Conservation (phyloP, 1,140 invertebrate genomes). For the Grapholita molesta region DNA sequence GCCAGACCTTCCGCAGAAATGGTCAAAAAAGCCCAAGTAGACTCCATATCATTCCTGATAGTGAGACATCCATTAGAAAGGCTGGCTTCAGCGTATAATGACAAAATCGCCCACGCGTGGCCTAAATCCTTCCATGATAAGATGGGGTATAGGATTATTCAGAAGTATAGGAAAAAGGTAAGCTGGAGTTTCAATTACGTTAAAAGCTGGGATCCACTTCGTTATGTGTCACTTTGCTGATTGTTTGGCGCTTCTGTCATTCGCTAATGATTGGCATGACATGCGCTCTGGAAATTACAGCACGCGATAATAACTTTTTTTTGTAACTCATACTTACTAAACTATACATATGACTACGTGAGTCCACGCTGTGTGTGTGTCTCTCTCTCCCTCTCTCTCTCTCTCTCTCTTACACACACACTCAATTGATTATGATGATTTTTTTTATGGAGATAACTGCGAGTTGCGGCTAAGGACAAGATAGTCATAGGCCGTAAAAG, state of each 20-base stretch:
- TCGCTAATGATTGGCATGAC: neutral
- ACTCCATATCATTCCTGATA: slow-evolving; percentile 88
- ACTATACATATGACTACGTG: too few species aligned
- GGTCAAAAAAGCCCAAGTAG: slow-evolving; percentile 79
- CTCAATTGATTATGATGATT: too few species aligned
- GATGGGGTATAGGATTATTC: slow-evolving; percentile 86
- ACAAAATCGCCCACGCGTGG: slow-evolving; percentile 90
- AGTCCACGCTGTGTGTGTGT: too few species aligned
- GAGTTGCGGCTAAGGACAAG: too few species aligned
- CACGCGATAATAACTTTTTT: neutral
- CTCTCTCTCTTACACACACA: too few species aligned
- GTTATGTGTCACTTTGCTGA: neutral
- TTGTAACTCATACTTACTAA: too few species aligned
- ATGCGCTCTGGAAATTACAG: neutral
- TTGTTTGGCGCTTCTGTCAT: slow-evolving; percentile 3
- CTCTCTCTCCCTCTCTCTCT: too few species aligned
- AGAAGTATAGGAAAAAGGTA: slow-evolving; percentile 81
- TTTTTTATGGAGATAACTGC: too few species aligned
- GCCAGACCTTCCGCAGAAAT: slow-evolving; percentile 85
- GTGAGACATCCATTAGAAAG: slow-evolving; percentile 94
- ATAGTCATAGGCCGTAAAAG: too few species aligned
- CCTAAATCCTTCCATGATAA: slow-evolving; percentile 90
- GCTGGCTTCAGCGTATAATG: slow-evolving; percentile 92
- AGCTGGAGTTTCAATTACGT: slow-evolving; percentile 17
- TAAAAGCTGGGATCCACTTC: neutral